These are phyloP conservation scores for Typhlomys cinereus DNA, from an alignment of 2,113 vertebrate species.

Conservation along the genomic window DNA sequence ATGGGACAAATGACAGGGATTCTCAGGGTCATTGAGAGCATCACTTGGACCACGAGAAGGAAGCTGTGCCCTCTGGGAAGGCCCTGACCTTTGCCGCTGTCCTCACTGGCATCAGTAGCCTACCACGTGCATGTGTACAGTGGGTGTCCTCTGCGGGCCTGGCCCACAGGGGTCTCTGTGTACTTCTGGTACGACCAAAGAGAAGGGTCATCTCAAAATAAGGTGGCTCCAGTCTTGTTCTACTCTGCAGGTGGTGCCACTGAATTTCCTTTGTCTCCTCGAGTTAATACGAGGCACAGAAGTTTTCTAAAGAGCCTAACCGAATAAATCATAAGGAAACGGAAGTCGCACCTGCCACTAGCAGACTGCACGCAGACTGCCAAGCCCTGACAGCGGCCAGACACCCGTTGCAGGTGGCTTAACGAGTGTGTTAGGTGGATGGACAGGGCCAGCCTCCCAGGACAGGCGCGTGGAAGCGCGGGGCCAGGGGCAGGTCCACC, in stretches of 20 bases:
- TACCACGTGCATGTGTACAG: rapidly evolving
- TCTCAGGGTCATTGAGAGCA: neutral
- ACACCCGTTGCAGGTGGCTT: neutral
- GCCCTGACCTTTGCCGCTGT: neutral
- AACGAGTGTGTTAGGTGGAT: no score
- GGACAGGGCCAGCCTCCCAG: rapidly evolving
- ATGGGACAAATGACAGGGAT: neutral
- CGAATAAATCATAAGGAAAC: neutral
- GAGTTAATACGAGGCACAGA: neutral
- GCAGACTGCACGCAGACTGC: neutral
- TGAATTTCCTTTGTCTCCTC: neutral
- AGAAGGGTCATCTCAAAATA: neutral
- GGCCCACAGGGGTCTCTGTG: neutral
- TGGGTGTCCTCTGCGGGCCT: neutral
- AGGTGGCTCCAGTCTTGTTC: neutral
- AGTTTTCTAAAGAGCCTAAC: neutral
- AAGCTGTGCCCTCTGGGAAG: neutral
- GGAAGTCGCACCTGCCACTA: no score
- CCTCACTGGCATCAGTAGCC: rapidly evolving
- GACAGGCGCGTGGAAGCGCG: rapidly evolving
- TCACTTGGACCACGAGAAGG: neutral
- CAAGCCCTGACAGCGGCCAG: neutral
- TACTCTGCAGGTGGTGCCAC: neutral
- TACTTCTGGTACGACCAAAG: neutral
- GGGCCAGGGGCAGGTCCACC: no score